Percentiles rank a stretch among this genome's conserved stretches.
These are phyloP conservation scores for Eledone cirrhosa DNA, from an alignment of 2,888 invertebrate genomes.

Conservation along the genomic window DNA sequence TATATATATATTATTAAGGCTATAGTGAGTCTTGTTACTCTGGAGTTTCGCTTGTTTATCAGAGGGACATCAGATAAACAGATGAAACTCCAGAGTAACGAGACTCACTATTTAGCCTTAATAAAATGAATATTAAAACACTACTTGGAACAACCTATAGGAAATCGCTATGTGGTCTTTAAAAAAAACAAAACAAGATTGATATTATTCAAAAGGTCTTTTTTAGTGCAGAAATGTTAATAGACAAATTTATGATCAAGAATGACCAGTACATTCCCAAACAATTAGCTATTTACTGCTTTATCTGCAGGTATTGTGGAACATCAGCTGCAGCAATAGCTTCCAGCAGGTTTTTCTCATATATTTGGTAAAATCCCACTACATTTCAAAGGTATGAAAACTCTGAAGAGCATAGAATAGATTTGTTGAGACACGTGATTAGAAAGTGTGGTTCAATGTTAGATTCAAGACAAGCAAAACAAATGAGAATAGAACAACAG, in stretches of 20 bases:
- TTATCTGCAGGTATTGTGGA: constrained; percentile 1
- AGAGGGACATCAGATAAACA: no score
- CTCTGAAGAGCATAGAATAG: constrained; percentile 6
- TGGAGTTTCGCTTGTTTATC: no score
- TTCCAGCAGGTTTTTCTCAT: not conserved
- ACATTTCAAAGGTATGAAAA: not conserved
- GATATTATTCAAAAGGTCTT: not conserved
- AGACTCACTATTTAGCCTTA: no score
- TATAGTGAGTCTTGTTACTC: no score
- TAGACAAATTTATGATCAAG: constrained; percentile 1
- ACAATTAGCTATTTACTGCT: constrained; percentile 12
- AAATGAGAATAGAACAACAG: not conserved
- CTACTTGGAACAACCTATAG: not conserved
- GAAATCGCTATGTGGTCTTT: not conserved
- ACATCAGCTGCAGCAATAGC: not conserved
- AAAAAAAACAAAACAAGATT: constrained; percentile 9
- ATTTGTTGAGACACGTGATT: not conserved
- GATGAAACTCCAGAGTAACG: no score
- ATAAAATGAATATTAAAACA: no score
- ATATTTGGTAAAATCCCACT: not conserved
- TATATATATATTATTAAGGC: no score
- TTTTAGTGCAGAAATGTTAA: constrained; percentile 15
- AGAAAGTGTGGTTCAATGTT: not conserved
- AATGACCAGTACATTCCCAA: not conserved
- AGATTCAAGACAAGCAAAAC: not conserved